These are phyloP conservation scores for Leptarthrus brevirostris DNA, from an alignment of 2,888 invertebrate genomes.

Conservation along the genomic window DNA sequence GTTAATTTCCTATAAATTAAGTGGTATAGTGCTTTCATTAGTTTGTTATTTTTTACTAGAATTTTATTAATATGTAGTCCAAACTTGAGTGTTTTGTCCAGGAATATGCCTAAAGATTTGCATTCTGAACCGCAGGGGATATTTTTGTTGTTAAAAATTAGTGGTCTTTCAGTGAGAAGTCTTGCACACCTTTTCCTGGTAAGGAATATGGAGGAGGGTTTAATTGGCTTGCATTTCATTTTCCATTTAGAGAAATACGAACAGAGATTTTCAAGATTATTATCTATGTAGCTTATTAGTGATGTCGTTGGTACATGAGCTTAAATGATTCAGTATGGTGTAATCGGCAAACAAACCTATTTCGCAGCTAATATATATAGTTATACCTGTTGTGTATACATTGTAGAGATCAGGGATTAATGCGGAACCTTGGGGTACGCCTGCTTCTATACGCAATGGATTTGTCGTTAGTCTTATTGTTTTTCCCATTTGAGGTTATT, in stretches of 20 bases:
- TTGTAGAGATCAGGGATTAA: background rate
- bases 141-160: background rate
- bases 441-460: background rate
- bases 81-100: background rate
- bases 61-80: background rate
- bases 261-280: background rate
- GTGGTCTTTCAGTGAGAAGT: background rate
- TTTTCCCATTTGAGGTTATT: too few relatives aligned
- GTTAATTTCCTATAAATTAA: too few relatives aligned
- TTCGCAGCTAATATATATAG: background rate
- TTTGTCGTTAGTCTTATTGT: background rate
- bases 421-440: background rate
- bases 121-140: background rate
- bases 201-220: background rate
- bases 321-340: background rate
- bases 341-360: background rate
- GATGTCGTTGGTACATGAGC: background rate
- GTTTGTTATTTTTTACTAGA: background rate
- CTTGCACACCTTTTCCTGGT: background rate
- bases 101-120: background rate
- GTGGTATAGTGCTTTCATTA: too few relatives aligned
- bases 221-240: background rate
- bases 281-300: background rate
- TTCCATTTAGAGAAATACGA: background rate
- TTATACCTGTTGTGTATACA: background rate